Base-by-base conservation (phyloP, 1,140 invertebrate species). In the Zelostemma sp. region DNA sequence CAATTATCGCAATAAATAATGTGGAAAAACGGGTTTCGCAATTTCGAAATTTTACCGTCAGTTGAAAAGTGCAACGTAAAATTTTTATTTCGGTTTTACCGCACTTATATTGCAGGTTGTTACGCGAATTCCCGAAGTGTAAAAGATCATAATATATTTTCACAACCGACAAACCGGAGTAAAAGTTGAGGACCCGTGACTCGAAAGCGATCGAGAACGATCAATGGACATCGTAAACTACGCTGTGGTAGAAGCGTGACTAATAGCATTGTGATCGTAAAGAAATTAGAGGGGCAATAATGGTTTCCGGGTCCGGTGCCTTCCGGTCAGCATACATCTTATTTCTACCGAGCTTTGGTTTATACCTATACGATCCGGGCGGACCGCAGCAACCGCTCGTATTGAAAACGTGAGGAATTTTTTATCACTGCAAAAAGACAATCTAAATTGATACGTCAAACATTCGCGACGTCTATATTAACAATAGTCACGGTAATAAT, bases 281-380 rank as follows among this genome's bases (percentile, higher is more conserved):
- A 85, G 82, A 85, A 85, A 84, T 85, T 85, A 85, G 81, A 81
- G 82, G 79, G 81, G 75, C 73, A 77, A 63, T 83, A 84, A 84
- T 81, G 79, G 76, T 71, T 84, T 85, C 82, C 83, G 82, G 82
- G 77, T 80, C 77, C 72, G 77, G 73, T 80, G 72, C 69, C 76
- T 85, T 85, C 83, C 83, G 82, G 79, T 81, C 73, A 63, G 76
- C 75, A 84, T 85, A 80, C 81, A 80, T 84, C 82, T 85, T 84
- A 73, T 60, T 70, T 57, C 46, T 60, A 18, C 57, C 16, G 38
- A 62, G 31, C 17, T 43, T 53, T 50, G 54, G 61, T 63, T 55
- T 47, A 64, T 41, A 53, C 46, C 46, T 66, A 64, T 67, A 67
- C 61, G 60, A 41, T n/a, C n/a, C n/a, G 61, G 53, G 19, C 43